Evolutionary conservation across 2,113 vertebrate genomes (phyloP), one percentile per base, ranked within the genome.

Genomic region (Corythaixoides concolor): DNA sequence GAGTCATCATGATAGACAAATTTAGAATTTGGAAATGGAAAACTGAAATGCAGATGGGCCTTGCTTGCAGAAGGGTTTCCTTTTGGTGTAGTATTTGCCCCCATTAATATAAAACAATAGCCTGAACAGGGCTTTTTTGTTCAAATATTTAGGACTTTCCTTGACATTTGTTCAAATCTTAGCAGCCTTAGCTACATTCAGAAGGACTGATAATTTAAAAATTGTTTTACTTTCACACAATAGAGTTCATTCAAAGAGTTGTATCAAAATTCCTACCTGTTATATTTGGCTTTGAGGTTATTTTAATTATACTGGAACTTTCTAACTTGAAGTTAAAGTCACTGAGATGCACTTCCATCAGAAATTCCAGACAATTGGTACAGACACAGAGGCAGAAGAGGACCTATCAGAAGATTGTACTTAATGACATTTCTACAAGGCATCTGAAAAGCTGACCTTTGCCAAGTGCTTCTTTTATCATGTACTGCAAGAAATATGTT

Each of bases 391-490:
- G 23, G 63, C 63, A 89, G 64, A 84, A 70, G 68, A 79, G 8
- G 32, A 82, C 67, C 67, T 66, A 90, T 83, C 50, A 94, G 55
- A 90, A 80, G 35, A 53, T 49, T 33, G 53, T 67, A 52, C 67
- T 95, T 93, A 91, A 93, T 96, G 82, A 83, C 78, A 94, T 94
- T 96, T 93, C 56, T 73, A 85, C 17, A 63, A 90, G 79, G 70
- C 37, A 79, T 82, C 67, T 80, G 53, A 89, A 89, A 95, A 95
- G 53, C 47, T 89, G 91, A 96, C 91, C 89, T 92, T 92, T 96
- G 81, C 70, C 85, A 74, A 94, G 63, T 76, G 49, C 78, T 96
- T 60, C 41, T 89, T 95, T 92, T 88, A 87, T 89, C 70, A 37
- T 15, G 43, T 35, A 79, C 62, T 93, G 70, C 78, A 93, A 95